A percentile compares a stretch with the other conserved stretches of the same genome.
These are phyloP conservation scores for Globodera ellingtonae DNA, from an alignment of 1,140 invertebrate species.

Conservation along the genomic window DNA sequence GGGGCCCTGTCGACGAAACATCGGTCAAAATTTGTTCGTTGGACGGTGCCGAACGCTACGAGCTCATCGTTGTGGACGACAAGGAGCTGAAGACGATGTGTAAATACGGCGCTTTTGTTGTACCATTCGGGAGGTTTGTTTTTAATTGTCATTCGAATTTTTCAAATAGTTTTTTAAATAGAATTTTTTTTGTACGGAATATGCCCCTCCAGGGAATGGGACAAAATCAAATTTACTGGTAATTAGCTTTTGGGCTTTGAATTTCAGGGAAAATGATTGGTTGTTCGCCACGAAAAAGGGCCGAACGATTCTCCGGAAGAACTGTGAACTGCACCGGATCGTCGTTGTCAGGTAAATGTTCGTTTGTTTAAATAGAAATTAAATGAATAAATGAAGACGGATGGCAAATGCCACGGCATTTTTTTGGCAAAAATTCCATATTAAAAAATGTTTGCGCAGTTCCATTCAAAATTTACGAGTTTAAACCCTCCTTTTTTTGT, in stretches of 20 bases:
- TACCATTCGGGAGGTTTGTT: slow-evolving; percentile 52
- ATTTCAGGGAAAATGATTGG: slow-evolving; percentile 54
- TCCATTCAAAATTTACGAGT: no score
- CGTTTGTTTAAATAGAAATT: no score
- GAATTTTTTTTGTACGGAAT: no score
- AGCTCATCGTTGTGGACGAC: slow-evolving; percentile 49
- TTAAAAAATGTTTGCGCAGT: no score
- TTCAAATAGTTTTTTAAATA: no score
- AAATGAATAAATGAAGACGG: no score
- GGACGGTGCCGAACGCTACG: slow-evolving; percentile 44
- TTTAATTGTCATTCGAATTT: no score
- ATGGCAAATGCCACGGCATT: no score
- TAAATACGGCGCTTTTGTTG: slow-evolving; percentile 52
- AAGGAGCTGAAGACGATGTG: slow-evolving; percentile 35
- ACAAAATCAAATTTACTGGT: no score
- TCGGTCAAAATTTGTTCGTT: slow-evolving; percentile 39
- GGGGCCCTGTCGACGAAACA: slow-evolving; percentile 46
- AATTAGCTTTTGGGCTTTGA: not conserved
- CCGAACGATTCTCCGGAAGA: slow-evolving; percentile 41
- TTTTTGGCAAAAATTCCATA: no score
- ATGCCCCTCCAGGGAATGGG: no score
- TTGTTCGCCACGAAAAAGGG: slow-evolving; percentile 57
- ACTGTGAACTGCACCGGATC: slow-evolving; percentile 51
- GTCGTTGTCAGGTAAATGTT: slow-evolving; percentile 28
- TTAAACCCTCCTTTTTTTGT: not conserved